Conservation (phyloP, 2,888 invertebrate species). For the Himalopsyche kuldschensis region DNA sequence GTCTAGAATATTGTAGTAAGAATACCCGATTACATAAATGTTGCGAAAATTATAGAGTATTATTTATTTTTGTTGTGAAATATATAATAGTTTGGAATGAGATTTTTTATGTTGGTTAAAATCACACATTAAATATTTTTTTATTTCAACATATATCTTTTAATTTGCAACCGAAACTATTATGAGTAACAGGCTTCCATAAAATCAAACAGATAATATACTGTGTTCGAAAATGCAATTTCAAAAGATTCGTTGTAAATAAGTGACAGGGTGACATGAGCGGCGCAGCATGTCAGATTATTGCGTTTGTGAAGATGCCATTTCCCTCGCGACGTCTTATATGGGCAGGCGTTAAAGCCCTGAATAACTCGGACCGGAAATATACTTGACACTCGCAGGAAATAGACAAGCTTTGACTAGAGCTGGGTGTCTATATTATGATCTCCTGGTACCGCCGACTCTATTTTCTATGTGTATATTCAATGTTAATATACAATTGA, state of each 20-base stretch:
- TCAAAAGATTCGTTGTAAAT: neutral
- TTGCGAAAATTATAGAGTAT: no score
- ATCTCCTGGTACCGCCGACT: neutral
- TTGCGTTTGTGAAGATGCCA: slow-evolving; percentile 29
- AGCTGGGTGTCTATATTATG: neutral
- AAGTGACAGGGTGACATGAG: slow-evolving; percentile 16
- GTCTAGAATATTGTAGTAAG: no score
- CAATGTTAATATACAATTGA: no score
- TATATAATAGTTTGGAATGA: no score
- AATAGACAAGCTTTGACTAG: slow-evolving; percentile 31
- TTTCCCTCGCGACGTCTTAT: slow-evolving; percentile 26
- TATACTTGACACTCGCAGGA: slow-evolving; percentile 36
- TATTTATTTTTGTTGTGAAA: no score
- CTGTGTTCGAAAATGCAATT: neutral
- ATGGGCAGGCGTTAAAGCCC: slow-evolving; percentile 21
- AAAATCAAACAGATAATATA: neutral
- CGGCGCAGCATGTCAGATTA: slow-evolving; percentile 33
- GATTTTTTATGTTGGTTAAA: no score
- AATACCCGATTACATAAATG: no score
- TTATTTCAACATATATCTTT: neutral
- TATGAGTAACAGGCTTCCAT: neutral
- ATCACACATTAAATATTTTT: no score
- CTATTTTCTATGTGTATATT: neutral
- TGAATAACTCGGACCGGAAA: slow-evolving; percentile 35
- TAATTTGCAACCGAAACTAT: neutral